Base-by-base conservation (phyloP, 2,113 vertebrate species). In the Cryptomyrus ogoouensis region DNA sequence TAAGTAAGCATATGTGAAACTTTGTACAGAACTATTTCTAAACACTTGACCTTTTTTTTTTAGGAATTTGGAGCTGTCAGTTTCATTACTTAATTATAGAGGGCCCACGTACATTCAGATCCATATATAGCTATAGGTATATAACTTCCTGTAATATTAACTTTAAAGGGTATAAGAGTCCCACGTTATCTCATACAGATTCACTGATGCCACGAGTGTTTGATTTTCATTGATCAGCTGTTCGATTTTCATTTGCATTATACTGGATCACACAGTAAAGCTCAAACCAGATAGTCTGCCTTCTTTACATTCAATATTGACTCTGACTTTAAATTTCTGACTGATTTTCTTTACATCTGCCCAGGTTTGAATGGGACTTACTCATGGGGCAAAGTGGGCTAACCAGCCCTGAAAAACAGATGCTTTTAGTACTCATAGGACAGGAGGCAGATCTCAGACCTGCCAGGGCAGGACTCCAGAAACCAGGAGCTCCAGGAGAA, bases 391-490 rank as follows among this genome's bases (percentile, higher is more conserved):
- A 58, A 47, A 10, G 56, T 46, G 88, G 44, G 88, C 2, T 31
- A 47, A 27, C 42, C 52, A 70, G 47, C 66, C 66, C 70, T 19
- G 56, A 77, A 17, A 89, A 87, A 39, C 85, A 87, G 50, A 31
- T 35, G 27, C 0, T 31, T 56, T 52, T 56, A n/a, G 49, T 42
- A 7, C n/a, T 87, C 85, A 87, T 35, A 39, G 35, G 27, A 13
- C 35, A 39, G 50, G 15, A 88, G 35, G 42, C 24, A 35, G 58
- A 62, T 27, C 31, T 15, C 86, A 88, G 86, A 39, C 86, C 15
- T 58, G 49, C 17, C 87, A 49, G 47, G 88, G 44, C 58, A 89
- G 62, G 66, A 46, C 39, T 66, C n/a, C 58, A 88, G 88, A 74
- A 77, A 77, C 6, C n/a, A 87, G 85, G 85, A 87, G 85, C 50